A percentile compares a stretch with the other conserved stretches of the same genome.
These are phyloP conservation scores for Erithacus rubecula DNA, from an alignment of 2,797 vertebrate genomes.

Conservation along the genomic window DNA sequence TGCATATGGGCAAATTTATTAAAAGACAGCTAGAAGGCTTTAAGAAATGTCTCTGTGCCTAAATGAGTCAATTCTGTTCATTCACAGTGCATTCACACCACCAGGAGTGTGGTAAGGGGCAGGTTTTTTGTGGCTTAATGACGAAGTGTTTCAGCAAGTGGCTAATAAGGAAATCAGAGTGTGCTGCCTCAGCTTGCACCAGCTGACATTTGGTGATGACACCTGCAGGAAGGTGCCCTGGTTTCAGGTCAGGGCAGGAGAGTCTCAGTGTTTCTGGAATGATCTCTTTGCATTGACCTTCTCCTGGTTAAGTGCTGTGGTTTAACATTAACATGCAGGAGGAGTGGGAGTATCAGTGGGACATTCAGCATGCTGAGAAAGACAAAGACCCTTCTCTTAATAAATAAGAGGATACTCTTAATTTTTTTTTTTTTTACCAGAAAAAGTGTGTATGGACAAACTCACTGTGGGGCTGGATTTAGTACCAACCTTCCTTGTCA, in stretches of 20 bases:
- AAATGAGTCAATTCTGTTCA: not conserved
- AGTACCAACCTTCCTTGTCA: not conserved
- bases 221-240: not conserved
- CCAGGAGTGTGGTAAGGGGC: not conserved
- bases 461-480: not conserved
- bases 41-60: not conserved
- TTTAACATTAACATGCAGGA: not conserved
- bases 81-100: not conserved
- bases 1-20: not conserved
- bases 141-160: not conserved
- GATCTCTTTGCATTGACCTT: not conserved
- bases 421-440: not conserved
- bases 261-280: not conserved
- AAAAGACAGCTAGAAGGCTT: not conserved
- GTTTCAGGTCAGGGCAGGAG: not conserved
- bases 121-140: not conserved
- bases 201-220: not conserved
- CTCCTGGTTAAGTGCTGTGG: not conserved
- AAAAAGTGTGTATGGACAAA: not conserved
- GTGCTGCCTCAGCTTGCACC: not conserved
- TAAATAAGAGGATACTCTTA: not conserved
- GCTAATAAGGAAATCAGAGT: not conserved
- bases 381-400: not conserved
- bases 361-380: not conserved
- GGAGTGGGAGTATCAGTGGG: accelerated